Conservation (phyloP, 1,140 invertebrate genomes). For the Brachionus paranguensis region DNA sequence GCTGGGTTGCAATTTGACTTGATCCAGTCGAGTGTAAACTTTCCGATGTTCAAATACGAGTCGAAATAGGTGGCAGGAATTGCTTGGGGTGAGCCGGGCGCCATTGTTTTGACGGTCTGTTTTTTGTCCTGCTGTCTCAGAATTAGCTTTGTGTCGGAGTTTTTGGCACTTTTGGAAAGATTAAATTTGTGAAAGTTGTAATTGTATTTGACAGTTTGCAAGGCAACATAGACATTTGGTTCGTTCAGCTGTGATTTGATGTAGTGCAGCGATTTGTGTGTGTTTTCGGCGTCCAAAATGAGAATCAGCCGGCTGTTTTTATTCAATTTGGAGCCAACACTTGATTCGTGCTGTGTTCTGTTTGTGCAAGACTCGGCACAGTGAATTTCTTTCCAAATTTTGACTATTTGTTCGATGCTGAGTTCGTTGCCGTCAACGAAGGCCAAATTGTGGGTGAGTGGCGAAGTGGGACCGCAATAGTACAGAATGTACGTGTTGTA, state of each 20-base stretch:
- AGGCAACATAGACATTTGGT: background rate
- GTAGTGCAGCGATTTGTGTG: conserved; percentile 9
- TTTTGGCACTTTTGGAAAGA: background rate
- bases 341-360: background rate
- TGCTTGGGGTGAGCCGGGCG: conserved; percentile 20
- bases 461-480: conserved; percentile 46
- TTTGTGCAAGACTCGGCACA: background rate
- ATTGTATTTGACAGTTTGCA: conserved; percentile 32
- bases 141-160: background rate
- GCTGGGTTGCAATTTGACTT: conserved; percentile 12
- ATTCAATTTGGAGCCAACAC: background rate
- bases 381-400: conserved; percentile 30
- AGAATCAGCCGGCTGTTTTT: conserved; percentile 21
- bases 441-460: background rate
- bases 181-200: background rate
- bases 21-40: conserved; percentile 33
- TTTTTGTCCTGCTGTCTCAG: background rate
- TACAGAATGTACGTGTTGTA: conserved; percentile 54
- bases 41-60: conserved; percentile 28
- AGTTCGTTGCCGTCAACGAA: conserved; percentile 32
- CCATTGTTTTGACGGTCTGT: background rate
- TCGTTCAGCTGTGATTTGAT: conserved; percentile 15
- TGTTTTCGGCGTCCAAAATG: conserved; percentile 29
- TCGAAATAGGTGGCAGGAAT: background rate
- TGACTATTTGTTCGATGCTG: background rate